Conservation (phyloP, 2,888 invertebrate genomes). For the Scotopteryx bipunctaria region DNA sequence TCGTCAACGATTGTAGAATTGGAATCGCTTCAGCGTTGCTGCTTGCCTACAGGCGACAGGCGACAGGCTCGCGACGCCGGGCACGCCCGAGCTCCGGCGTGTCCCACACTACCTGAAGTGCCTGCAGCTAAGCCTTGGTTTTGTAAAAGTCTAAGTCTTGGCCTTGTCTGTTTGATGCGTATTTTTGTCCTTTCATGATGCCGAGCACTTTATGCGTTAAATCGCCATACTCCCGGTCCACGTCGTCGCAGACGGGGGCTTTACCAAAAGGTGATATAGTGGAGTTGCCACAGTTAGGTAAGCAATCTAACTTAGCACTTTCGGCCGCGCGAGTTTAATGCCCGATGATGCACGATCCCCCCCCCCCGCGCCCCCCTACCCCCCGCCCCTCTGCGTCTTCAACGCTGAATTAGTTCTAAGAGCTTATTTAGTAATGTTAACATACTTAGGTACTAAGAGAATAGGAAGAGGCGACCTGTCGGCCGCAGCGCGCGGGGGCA, state of each 20-base stretch:
- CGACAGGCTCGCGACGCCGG: too few relatives aligned
- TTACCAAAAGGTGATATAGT: constrained; percentile 25
- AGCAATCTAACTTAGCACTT: constrained; percentile 34
- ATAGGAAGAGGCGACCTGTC: neutral
- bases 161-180: too few relatives aligned
- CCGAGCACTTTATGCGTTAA: too few relatives aligned
- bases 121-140: too few relatives aligned
- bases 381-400: neutral
- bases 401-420: constrained; percentile 25
- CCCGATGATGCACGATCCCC: constrained; percentile 27
- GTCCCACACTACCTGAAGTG: too few relatives aligned
- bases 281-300: constrained; percentile 24
- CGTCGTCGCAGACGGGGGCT: too few relatives aligned
- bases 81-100: too few relatives aligned
- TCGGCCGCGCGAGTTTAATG: constrained; percentile 22
- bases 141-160: too few relatives aligned
- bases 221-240: neutral
- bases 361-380: neutral
- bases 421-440: constrained; percentile 19
- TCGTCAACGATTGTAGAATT: too few relatives aligned
- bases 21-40: too few relatives aligned
- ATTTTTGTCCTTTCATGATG: too few relatives aligned
- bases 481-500: neutral
- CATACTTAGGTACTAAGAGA: neutral
- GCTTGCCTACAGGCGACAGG: too few relatives aligned